These are phyloP conservation scores for Gymnocephalus cernua DNA, from an alignment of 2,113 vertebrate genomes.

Conservation along the genomic window DNA sequence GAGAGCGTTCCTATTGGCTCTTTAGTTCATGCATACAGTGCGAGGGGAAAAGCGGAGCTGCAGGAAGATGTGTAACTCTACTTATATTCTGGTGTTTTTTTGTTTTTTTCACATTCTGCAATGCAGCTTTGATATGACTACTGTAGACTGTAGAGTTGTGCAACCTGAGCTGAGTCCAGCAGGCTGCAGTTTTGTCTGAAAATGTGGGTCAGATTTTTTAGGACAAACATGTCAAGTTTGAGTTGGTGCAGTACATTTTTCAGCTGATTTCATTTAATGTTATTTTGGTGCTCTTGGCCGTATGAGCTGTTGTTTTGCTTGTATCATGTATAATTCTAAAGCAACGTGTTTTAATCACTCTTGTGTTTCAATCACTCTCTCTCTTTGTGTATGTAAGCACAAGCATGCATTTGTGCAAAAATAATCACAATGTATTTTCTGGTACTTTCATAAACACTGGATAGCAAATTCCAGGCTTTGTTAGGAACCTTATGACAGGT, in stretches of 20 bases:
- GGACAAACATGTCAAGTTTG: slow-evolving; percentile 9
- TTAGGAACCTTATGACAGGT: slow-evolving; percentile 29
- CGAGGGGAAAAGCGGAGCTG: too few relatives aligned
- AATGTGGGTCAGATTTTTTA: not conserved
- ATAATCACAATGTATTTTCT: not conserved
- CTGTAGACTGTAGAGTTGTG: not conserved
- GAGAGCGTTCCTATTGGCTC: too few relatives aligned
- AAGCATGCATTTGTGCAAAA: slow-evolving; percentile 21
- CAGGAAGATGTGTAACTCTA: too few relatives aligned
- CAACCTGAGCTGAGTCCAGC: not conserved
- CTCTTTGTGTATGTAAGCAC: slow-evolving; percentile 17
- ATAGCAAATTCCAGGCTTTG: slow-evolving; percentile 2
- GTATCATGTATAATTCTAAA: slow-evolving; percentile 16
- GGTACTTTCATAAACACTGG: not conserved
- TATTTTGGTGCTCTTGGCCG: slow-evolving; percentile 16
- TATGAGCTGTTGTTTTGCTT: slow-evolving; percentile 3
- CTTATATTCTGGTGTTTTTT: too few relatives aligned
- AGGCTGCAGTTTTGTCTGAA: not conserved
- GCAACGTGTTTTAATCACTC: slow-evolving; percentile 15
- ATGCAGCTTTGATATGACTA: too few relatives aligned
- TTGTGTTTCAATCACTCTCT: slow-evolving; percentile 15
- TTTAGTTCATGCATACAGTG: too few relatives aligned
- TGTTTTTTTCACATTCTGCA: too few relatives aligned
- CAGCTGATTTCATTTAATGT: slow-evolving; percentile 14
- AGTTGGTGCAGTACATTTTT: not conserved